These are phyloP conservation scores for Talpa occidentalis DNA, from an alignment of 2,113 vertebrate species.

Conservation along the genomic window DNA sequence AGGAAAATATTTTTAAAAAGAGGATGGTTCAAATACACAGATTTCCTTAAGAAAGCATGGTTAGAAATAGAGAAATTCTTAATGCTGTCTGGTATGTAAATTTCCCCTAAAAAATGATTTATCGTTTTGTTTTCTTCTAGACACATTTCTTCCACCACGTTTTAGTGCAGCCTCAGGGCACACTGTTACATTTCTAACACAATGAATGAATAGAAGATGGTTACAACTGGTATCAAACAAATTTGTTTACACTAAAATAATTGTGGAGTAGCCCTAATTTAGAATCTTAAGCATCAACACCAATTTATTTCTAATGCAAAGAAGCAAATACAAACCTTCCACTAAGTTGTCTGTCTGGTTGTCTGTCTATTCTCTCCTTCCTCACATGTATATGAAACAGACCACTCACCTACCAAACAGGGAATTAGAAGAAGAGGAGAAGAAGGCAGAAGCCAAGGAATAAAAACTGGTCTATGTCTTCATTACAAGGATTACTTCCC, in stretches of 20 bases:
- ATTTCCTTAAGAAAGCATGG: neutral
- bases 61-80: neutral
- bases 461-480: neutral
- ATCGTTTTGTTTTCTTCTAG: neutral
- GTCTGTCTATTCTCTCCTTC: neutral
- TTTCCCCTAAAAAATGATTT: neutral
- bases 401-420: neutral
- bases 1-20: too few species aligned
- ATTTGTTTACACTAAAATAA: conserved; percentile 13
- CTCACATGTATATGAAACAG: neutral
- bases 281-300: neutral
- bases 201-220: neutral
- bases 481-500: neutral
- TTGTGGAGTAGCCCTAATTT: neutral
- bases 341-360: too few species aligned
- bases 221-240: neutral
- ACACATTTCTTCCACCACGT: neutral
- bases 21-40: neutral
- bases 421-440: neutral
- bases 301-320: conserved; percentile 32
- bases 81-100: neutral
- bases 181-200: conserved; percentile 4
- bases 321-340: conserved; percentile 57
- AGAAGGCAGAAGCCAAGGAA: neutral
- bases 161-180: neutral